A percentile compares a stretch with the other conserved stretches of the same genome.
Evolutionary conservation across 2,888 invertebrate species (phyloP).

Genomic region (Cosmopolites sordidus): DNA sequence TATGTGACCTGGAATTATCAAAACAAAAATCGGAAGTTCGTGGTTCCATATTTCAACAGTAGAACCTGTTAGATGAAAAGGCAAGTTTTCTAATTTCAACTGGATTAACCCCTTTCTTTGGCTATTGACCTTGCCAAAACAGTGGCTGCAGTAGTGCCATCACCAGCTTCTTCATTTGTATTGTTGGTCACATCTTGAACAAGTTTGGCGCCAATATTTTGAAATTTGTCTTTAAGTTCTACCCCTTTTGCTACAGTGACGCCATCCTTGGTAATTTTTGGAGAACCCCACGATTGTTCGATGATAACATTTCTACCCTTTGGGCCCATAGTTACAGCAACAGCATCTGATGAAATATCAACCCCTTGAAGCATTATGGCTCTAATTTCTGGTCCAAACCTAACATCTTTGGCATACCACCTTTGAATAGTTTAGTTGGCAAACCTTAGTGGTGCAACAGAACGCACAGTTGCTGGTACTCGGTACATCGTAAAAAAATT

Average conservation of each 20-base stretch:
- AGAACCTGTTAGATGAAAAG: no score
- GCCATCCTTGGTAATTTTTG: constrained; percentile 99
- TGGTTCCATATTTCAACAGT: no score
- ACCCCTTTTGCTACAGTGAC: constrained; percentile 98
- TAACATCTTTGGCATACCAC: constrained; percentile 91
- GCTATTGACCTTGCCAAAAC: constrained; percentile 96
- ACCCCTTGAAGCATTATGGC: constrained; percentile 98
- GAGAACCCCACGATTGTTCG: constrained; percentile 99
- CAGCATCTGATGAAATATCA: constrained; percentile 95
- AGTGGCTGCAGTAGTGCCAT: constrained; percentile 97
- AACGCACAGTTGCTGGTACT: constrained; percentile 60
- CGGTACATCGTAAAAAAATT: constrained; percentile 56
- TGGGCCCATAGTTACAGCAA: constrained; percentile 99
- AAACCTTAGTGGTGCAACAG: constrained; percentile 50
- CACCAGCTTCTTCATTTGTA: constrained; percentile 99
- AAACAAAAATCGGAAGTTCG: no score
- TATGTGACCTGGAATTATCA: no score
- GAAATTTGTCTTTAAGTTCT: constrained; percentile 97
- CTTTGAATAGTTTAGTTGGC: constrained; percentile 49
- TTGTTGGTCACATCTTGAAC: constrained; percentile 99
- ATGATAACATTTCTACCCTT: constrained; percentile 99
- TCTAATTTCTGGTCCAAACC: constrained; percentile 96
- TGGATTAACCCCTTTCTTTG: constrained; percentile 97
- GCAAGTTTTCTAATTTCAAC: constrained; percentile 91
- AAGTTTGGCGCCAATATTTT: constrained; percentile 96